phyloP scores from a whole-genome alignment of 2,113 vertebrate species.

The Nyctibius bracteatus region DNA sequence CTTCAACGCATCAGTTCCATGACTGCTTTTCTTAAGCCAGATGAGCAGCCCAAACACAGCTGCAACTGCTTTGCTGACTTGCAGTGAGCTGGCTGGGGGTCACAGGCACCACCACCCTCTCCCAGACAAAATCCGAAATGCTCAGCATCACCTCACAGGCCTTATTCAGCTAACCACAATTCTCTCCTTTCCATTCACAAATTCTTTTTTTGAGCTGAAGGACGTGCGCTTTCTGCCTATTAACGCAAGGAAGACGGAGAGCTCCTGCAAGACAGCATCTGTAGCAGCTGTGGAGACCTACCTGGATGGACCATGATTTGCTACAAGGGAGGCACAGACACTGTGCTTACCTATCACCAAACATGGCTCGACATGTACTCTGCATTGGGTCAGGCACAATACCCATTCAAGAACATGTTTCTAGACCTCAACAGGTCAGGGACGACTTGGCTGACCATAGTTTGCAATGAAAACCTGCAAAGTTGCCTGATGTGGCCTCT shows the following conservation, averaged over 20 bases:
- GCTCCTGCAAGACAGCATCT: neutral
- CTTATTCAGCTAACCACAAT: neutral
- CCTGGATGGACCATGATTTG: neutral
- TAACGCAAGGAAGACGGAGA: neutral
- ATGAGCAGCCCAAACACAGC: neutral
- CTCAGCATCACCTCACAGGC: neutral
- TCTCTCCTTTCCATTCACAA: neutral
- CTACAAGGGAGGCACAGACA: neutral
- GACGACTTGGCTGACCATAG: neutral
- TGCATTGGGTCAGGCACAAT: neutral
- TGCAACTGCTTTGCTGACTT: neutral
- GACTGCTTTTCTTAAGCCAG: neutral
- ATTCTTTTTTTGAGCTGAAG: neutral
- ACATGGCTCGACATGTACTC: neutral
- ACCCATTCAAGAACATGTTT: neutral
- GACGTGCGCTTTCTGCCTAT: rapidly evolving
- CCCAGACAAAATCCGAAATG: neutral
- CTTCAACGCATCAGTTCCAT: neutral
- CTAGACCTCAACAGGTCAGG: neutral
- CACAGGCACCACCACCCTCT: neutral
- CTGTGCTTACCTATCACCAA: neutral
- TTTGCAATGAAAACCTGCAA: neutral
- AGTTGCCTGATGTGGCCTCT: neutral
- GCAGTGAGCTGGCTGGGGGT: neutral
- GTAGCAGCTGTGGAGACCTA: neutral